Base-by-base conservation (phyloP, 2,797 vertebrate genomes). In the Diplodus puntazzo region DNA sequence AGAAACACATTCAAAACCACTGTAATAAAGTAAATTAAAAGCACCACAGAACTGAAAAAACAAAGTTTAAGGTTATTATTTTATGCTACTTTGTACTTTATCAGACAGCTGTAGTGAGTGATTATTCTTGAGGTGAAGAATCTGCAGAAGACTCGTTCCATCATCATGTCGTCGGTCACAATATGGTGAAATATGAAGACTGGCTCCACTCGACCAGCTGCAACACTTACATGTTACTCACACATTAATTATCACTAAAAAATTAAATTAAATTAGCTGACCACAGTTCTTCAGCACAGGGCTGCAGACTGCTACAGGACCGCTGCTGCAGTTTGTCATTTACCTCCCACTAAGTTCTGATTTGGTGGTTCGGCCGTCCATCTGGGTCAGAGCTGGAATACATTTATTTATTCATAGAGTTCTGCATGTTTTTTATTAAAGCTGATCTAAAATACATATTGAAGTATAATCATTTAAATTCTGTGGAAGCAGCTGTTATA, bases 361-460 rank as follows among this genome's bases (percentile, higher is more conserved):
- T 61, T 43, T 71, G 30, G 27, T 27, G 27, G 27, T 27, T 27
- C 27, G 3, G 27, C 27, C 3, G 27, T 27, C 27, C 27, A 27
- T 27, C 27, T 27, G 27, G 27, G 27, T 27, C 16, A 52, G 11
- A 61, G 34, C 50, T 23, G 21, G 17, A 49, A 11, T 14, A 30
- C 25, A 13, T 30, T 13, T 34, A 34, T 9, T 34, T 34, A 34
- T 9, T 34, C 34, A 34, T 34, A 7, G 7, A 9, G 11, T n/a
- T 60, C 34, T 14, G 46, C 50, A 18, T n/a, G 42, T 11, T 30
- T 30, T 17, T 16, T 59, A 49, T 25, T 25, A 30, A 48, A 54
- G 20, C 20, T 48, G 42, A 65, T 74, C 16, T 45, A 66, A 65
- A 65, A 45, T 58, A 65, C 27, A 14, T 50, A 54, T 39, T 57